phyloP scores from a whole-genome alignment of 2,797 vertebrate species.

The Hephaestus fuliginosus region DNA sequence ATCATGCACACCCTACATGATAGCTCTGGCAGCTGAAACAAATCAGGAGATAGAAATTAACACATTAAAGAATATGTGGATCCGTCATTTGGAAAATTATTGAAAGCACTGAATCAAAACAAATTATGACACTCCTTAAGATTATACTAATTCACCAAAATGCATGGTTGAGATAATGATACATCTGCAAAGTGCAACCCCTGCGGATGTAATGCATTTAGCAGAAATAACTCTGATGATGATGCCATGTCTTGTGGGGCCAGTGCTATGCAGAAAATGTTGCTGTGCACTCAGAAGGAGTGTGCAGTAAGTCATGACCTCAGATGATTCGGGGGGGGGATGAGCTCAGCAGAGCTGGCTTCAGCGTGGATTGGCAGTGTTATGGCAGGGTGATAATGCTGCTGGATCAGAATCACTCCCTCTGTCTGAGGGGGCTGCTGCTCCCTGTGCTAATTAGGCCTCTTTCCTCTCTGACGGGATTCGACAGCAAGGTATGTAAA shows the following conservation, averaged over 20 bases:
- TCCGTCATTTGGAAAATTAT: conserved; percentile 14
- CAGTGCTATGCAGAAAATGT: not conserved
- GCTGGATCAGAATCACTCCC: conserved; percentile 61
- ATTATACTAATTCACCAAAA: not conserved
- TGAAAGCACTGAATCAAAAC: conserved; percentile 10
- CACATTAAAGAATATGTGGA: not conserved
- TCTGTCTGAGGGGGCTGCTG: conserved; percentile 49
- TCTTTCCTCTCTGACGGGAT: conserved; percentile 52
- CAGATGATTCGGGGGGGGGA: conserved; percentile 30
- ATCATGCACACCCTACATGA: not conserved
- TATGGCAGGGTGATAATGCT: conserved; percentile 53
- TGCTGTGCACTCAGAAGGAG: conserved; percentile 21
- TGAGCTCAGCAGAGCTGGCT: conserved; percentile 44
- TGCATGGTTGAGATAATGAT: conserved; percentile 28
- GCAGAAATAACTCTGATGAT: conserved; percentile 17
- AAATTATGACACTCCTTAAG: not conserved
- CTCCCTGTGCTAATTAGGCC: conserved; percentile 75
- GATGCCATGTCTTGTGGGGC: conserved; percentile 4
- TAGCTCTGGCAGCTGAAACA: not conserved
- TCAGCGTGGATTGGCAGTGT: conserved; percentile 52
- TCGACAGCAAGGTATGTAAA: conserved; percentile 58
- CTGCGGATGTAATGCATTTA: conserved; percentile 6
- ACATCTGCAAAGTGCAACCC: conserved; percentile 17
- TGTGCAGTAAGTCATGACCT: conserved; percentile 40
- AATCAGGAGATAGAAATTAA: not conserved